Evolutionary conservation across 2,888 invertebrate species (phyloP).

Genomic region (Aspidapion aeneum): DNA sequence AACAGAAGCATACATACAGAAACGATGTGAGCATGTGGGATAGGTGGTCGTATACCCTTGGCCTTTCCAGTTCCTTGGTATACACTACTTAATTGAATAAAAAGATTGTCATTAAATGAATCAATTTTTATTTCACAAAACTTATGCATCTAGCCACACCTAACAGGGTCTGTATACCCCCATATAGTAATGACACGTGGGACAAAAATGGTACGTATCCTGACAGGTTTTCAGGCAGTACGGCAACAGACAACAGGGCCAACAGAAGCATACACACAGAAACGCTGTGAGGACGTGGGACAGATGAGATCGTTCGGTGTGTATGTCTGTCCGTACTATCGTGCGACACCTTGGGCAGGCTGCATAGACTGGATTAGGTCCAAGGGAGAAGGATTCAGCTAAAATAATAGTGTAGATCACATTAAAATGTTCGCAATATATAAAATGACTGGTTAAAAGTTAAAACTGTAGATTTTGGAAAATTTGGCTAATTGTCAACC

Average conservation of each 20-base stretch:
- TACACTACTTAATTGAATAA: too few species aligned
- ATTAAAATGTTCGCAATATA: too few species aligned
- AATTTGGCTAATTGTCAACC: too few species aligned
- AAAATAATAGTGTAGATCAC: too few species aligned
- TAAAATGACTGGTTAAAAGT: too few species aligned
- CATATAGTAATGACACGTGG: constrained; percentile 41
- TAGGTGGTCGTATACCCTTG: too few species aligned
- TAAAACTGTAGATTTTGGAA: too few species aligned
- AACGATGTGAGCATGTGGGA: constrained; percentile 42
- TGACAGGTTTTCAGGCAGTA: constrained; percentile 45
- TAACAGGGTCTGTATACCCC: constrained; percentile 46
- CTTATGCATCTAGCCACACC: not conserved
- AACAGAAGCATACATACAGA: constrained; percentile 44
- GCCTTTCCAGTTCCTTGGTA: too few species aligned
- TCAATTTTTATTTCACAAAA: too few species aligned
- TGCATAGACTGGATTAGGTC: constrained; percentile 42
- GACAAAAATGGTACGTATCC: constrained; percentile 44
- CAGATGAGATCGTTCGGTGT: constrained; percentile 37
- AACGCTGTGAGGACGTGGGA: constrained; percentile 43
- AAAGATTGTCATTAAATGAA: too few species aligned
- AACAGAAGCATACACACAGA: constrained; percentile 45
- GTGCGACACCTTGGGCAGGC: constrained; percentile 42
- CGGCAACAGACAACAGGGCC: constrained; percentile 46
- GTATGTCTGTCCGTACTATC: constrained; percentile 39
- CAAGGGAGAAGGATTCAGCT: constrained; percentile 38